A percentile compares a stretch with the other conserved stretches of the same genome.
Evolutionary conservation across 2,797 vertebrate genomes (phyloP).

Genomic region (Periparus ater): DNA sequence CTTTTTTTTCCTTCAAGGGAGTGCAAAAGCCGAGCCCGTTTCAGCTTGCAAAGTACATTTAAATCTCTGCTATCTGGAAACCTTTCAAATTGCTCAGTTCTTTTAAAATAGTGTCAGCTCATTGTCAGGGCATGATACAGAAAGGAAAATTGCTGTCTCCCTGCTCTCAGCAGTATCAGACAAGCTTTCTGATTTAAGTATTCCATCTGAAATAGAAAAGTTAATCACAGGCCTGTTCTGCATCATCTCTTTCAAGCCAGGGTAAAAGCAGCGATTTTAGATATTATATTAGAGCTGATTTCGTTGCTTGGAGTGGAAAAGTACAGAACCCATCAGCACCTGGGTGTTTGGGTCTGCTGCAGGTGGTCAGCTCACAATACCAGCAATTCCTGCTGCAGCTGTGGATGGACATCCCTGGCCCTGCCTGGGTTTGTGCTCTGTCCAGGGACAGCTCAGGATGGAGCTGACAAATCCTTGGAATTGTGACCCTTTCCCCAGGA

Average conservation of each 20-base stretch:
- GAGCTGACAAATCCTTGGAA: accelerated
- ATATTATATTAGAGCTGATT: not conserved
- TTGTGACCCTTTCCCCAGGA: accelerated
- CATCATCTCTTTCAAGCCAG: not conserved
- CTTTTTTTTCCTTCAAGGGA: not conserved
- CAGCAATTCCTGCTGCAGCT: not conserved
- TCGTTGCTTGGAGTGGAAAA: not conserved
- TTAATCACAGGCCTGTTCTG: not conserved
- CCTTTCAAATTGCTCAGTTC: not conserved
- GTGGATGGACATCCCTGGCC: accelerated
- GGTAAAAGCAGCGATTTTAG: not conserved
- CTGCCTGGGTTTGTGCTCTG: too few species aligned
- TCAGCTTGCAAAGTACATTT: not conserved
- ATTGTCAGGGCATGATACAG: not conserved
- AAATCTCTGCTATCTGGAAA: conserved; percentile 2
- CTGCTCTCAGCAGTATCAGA: not conserved
- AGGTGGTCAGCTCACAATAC: too few species aligned
- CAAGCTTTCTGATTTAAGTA: not conserved
- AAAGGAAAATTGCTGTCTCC: conserved; percentile 14
- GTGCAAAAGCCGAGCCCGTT: not conserved
- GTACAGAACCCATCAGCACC: not conserved
- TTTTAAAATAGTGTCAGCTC: conserved; percentile 7
- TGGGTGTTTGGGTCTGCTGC: accelerated
- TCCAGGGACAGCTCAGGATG: accelerated
- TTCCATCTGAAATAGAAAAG: not conserved